Conservation (phyloP, 2,113 vertebrate species). For the Coptodon rendalli region DNA sequence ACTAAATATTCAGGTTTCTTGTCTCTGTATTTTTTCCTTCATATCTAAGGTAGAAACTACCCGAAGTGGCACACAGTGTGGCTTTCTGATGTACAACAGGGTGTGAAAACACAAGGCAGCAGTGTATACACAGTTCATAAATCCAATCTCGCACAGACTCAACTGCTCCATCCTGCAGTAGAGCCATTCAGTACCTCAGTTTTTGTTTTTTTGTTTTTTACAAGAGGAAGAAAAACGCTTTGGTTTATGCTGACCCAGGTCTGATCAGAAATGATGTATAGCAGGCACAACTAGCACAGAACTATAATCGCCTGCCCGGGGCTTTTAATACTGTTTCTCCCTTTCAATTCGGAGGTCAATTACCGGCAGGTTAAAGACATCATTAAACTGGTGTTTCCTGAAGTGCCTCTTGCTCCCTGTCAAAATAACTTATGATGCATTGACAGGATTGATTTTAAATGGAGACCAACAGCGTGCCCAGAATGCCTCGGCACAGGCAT, state of each 20-base stretch:
- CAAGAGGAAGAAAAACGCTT: slow-evolving; percentile 36
- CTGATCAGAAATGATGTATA: slow-evolving; percentile 72
- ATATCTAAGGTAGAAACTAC: not conserved
- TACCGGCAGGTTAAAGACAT: slow-evolving; percentile 72
- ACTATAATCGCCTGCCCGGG: slow-evolving; percentile 60
- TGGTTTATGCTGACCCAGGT: slow-evolving; percentile 64
- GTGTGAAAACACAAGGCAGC: slow-evolving; percentile 26
- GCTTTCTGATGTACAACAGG: slow-evolving; percentile 27
- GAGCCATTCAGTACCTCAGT: slow-evolving; percentile 15
- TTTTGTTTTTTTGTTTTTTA: not conserved
- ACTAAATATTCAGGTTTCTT: slow-evolving; percentile 2
- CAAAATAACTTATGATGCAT: slow-evolving; percentile 71
- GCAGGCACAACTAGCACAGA: slow-evolving; percentile 49
- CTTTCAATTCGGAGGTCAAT: slow-evolving; percentile 67
- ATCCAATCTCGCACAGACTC: slow-evolving; percentile 38
- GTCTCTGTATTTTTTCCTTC: not conserved
- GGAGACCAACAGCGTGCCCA: slow-evolving; percentile 52
- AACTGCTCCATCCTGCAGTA: slow-evolving; percentile 9
- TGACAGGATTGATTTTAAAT: slow-evolving; percentile 70
- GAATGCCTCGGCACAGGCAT: slow-evolving; percentile 49
- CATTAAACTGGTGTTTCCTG: slow-evolving; percentile 70
- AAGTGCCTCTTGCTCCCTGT: slow-evolving; percentile 68
- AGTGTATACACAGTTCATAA: slow-evolving; percentile 37
- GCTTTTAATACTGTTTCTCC: slow-evolving; percentile 62
- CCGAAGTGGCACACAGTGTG: not conserved